Evolutionary conservation across 2,113 vertebrate genomes (phyloP).

Genomic region (Anseranas semipalmata): DNA sequence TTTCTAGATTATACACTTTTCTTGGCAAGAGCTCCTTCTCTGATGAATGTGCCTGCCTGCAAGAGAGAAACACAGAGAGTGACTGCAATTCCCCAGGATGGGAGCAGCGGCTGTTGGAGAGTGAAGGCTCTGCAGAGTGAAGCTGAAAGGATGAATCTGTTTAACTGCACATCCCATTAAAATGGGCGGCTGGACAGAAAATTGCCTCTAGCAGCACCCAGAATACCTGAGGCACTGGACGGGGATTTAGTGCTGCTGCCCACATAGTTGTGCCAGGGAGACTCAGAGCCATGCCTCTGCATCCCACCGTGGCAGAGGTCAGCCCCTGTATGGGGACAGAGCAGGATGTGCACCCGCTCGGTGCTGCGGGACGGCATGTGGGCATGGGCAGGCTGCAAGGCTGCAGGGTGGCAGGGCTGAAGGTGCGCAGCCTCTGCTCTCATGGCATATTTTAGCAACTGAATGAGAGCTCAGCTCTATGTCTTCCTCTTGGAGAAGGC

Average conservation of each 20-base stretch:
- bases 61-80: neutral
- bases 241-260: neutral
- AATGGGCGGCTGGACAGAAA: neutral
- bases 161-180: constrained; percentile 34
- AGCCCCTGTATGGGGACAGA: neutral
- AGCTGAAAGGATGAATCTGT: constrained; percentile 51
- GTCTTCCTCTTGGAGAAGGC: neutral
- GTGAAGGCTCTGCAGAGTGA: constrained; percentile 20
- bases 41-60: neutral
- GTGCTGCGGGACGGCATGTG: accelerated
- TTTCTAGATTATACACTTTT: constrained; percentile 17
- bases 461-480: neutral
- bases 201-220: neutral
- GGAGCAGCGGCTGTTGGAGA: neutral
- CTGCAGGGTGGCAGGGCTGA: accelerated
- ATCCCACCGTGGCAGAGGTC: neutral
- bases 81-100: neutral
- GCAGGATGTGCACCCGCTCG: accelerated
- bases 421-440: neutral
- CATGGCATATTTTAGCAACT: accelerated
- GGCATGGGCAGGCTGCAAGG: neutral
- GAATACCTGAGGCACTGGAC: neutral
- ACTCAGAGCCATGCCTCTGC: neutral
- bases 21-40: constrained; percentile 35
- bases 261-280: neutral